Conservation (phyloP, 2,888 invertebrate genomes). For the Adelognathus sp. region DNA sequence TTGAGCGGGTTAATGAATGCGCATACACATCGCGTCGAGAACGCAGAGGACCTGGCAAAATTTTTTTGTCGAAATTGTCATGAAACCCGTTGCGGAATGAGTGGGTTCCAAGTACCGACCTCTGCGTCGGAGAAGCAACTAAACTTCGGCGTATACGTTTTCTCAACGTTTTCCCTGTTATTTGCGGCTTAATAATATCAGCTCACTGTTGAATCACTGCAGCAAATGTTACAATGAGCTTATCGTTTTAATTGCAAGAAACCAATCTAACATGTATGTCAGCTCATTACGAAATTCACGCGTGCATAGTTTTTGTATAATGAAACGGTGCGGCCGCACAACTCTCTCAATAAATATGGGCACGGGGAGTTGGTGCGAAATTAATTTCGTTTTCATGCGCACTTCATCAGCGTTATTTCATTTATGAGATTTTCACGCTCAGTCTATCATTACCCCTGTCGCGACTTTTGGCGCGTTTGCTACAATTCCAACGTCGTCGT, state of each 20-base stretch:
- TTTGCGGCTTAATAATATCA: not conserved
- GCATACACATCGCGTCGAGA: constrained; percentile 35
- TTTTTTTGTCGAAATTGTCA: constrained; percentile 42
- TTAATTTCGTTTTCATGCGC: not conserved
- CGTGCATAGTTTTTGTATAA: not conserved
- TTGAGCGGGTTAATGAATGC: constrained; percentile 30
- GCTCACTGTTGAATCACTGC: not conserved
- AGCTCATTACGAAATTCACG: not conserved
- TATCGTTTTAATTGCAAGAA: not conserved
- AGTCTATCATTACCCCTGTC: not conserved
- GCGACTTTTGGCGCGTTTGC: constrained; percentile 1
- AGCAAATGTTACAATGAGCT: not conserved
- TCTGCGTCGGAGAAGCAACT: not conserved
- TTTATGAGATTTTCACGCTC: not conserved
- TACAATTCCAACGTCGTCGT: constrained; percentile 21
- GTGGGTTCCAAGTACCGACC: constrained; percentile 12
- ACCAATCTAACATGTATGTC: not conserved
- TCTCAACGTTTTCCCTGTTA: not conserved
- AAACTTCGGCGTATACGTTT: not conserved
- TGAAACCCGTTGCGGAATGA: constrained; percentile 27
- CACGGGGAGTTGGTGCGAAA: not conserved
- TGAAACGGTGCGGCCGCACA: not conserved
- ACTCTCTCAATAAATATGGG: not conserved
- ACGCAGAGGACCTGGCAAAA: constrained; percentile 23
- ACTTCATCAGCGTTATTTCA: constrained; percentile 5